Percentiles rank a stretch among this genome's conserved stretches.
Conservation (phyloP, 2,797 vertebrate genomes). For the Pempheris klunzingeri region DNA sequence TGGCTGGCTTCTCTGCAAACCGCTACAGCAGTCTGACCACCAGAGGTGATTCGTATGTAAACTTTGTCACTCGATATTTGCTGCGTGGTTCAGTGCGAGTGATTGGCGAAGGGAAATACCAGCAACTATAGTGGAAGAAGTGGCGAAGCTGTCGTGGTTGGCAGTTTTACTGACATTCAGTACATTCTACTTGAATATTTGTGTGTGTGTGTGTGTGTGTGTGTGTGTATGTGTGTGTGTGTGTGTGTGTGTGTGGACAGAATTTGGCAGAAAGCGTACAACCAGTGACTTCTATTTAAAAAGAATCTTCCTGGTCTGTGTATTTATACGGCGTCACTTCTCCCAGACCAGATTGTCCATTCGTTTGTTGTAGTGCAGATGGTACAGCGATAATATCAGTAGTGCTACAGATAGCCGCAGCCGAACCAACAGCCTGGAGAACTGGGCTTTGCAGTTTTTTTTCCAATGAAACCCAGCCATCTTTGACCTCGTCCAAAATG, state of each 20-base stretch:
- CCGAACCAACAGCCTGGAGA: constrained; percentile 46
- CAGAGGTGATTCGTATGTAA: constrained; percentile 74
- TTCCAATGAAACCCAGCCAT: constrained; percentile 42
- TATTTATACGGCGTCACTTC: constrained; percentile 29
- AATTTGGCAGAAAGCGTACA: constrained; percentile 75
- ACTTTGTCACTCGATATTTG: constrained; percentile 68
- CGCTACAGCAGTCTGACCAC: constrained; percentile 32
- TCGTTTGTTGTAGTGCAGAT: constrained; percentile 66
- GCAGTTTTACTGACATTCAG: constrained; percentile 81
- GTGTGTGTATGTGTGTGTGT: constrained; percentile 1
- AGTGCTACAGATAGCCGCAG: constrained; percentile 70
- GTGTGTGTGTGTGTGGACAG: constrained; percentile 37
- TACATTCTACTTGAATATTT: constrained; percentile 45
- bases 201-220: constrained; percentile 30
- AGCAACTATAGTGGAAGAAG: constrained; percentile 40
- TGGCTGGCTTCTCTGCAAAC: constrained; percentile 16
- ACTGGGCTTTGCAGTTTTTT: constrained; percentile 67
- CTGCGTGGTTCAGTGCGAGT: constrained; percentile 45
- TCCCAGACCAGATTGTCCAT: constrained; percentile 63
- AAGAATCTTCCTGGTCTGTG: constrained; percentile 43
- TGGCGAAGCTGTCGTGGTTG: constrained; percentile 63
- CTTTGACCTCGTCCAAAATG: constrained; percentile 30
- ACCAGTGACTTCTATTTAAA: constrained; percentile 58
- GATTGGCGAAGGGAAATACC: constrained; percentile 41
- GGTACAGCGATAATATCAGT: constrained; percentile 62